A percentile compares a stretch with the other conserved stretches of the same genome.
Evolutionary conservation across 1,140 invertebrate species (phyloP).

Genomic region (Formica selysi): DNA sequence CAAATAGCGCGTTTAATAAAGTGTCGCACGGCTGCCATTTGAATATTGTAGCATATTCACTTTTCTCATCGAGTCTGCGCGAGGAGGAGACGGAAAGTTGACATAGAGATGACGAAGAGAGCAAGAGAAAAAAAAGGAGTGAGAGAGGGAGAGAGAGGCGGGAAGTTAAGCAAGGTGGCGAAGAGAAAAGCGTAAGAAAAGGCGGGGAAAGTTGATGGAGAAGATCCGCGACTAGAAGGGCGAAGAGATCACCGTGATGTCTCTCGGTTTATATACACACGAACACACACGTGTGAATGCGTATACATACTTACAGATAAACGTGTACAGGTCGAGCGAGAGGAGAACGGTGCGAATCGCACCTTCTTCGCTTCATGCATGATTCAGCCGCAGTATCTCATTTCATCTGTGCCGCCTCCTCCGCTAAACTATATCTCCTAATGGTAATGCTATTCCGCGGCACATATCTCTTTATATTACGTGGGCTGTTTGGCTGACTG

Average conservation of each 20-base stretch:
- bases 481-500: slow-evolving; percentile 78
- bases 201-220: slow-evolving; percentile 24
- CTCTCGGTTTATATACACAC: slow-evolving; percentile 20
- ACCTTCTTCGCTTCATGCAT: slow-evolving; percentile 85
- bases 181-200: slow-evolving; percentile 49
- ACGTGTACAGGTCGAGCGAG: slow-evolving; percentile 41
- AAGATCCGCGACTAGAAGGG: neutral
- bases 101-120: slow-evolving; percentile 39
- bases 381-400: slow-evolving; percentile 87
- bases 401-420: slow-evolving; percentile 84
- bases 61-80: slow-evolving; percentile 80
- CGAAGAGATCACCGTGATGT: slow-evolving; percentile 47
- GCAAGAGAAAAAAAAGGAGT: slow-evolving; percentile 40
- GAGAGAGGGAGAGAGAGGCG: slow-evolving; percentile 14
- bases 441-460: slow-evolving; percentile 86
- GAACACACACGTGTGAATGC: neutral
- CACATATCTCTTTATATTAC: slow-evolving; percentile 87
- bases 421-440: slow-evolving; percentile 86
- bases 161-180: neutral
- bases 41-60: slow-evolving; percentile 86
- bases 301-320: neutral
- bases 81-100: slow-evolving; percentile 32
- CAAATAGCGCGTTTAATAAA: slow-evolving; percentile 85
- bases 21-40: slow-evolving; percentile 82
- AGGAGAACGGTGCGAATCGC: slow-evolving; percentile 80